Base-by-base conservation (phyloP, 2,888 invertebrate species). In the Omphaloscelis lunosa region DNA sequence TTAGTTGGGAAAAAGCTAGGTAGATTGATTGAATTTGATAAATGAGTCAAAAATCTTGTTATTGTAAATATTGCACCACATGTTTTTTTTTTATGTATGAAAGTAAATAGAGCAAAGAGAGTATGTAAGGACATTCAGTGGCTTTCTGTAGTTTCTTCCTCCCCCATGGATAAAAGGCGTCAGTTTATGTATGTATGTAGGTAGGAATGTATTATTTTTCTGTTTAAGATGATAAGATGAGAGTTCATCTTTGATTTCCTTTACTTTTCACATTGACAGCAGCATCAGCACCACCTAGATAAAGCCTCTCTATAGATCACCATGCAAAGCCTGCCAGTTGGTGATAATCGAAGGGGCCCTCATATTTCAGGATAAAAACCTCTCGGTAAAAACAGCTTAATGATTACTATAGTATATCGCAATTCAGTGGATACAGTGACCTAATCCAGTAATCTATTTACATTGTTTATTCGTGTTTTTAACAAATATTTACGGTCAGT, bases 401-500 rank as follows among this genome's bases (percentile, higher is more conserved):
- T 80, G 27, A 79, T 80, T 74, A 58, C 75, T 78, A 72, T 63
- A 75, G 72, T 75, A 85, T 79, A 72, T 83, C 71, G 72, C 72
- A 83, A 73, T 84, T 77, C 85, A 86, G 83, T 85, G 83, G 78
- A 80, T 88, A 75, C 84, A 82, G 85, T 88, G 87, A 79, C 87
- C 89, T 89, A 88, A 89, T 88, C 85, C 88, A 76, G 88, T 89
- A 85, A 89, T 90, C 89, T 90, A 88, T 90, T 91, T 91, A 90
- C 88, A 86, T 84, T 90, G 90, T 92, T 90, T 90, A 92, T 92
- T 89, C 89, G 89, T 90, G 90, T 91, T 93, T 93, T 93, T 92
- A 94, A 94, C 92, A 93, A 93, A 93, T 94, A 94, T 94, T 94
- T 94, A 95, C 92, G 93, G 90, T 87, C 90, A 89, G 86, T 88